phyloP scores from a whole-genome alignment of 2,797 vertebrate species.

The Pipistrellus nathusii region DNA sequence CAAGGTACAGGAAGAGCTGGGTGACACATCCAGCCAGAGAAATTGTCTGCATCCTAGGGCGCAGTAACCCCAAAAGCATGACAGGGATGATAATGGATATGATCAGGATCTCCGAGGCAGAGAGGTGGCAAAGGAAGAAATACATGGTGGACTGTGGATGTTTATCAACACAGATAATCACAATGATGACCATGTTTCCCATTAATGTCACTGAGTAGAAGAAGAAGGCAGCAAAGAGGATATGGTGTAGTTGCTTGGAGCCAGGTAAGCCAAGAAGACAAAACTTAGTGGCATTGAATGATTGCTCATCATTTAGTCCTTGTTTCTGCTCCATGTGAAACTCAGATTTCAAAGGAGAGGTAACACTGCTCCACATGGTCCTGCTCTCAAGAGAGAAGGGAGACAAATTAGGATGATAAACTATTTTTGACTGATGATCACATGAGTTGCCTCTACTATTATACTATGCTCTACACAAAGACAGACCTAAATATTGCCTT shows the following conservation, averaged over 20 bases:
- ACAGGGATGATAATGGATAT: neutral
- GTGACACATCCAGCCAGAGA: constrained; percentile 49
- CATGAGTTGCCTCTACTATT: too few species aligned
- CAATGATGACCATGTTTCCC: constrained; percentile 56
- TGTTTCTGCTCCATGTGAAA: neutral
- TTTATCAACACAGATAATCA: constrained; percentile 47
- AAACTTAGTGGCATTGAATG: constrained; percentile 68
- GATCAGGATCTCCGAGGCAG: constrained; percentile 43
- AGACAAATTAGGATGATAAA: neutral
- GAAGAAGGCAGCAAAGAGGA: constrained; percentile 65
- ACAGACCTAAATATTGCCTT: neutral
- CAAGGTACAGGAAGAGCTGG: constrained; percentile 74
- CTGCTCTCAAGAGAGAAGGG: neutral
- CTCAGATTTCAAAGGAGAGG: neutral
- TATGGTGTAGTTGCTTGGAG: neutral
- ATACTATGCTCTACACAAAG: too few species aligned
- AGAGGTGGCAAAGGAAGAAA: constrained; percentile 74
- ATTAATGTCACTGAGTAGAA: constrained; percentile 60
- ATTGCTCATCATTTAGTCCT: constrained; percentile 49
- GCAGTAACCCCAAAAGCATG: constrained; percentile 68
- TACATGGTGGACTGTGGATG: constrained; percentile 69
- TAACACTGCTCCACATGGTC: neutral
- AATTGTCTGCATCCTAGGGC: constrained; percentile 12
- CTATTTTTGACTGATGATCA: too few species aligned
- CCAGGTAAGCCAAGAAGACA: constrained; percentile 63